These are phyloP conservation scores for Ranitomeya variabilis DNA, from an alignment of 2,113 vertebrate species.

Conservation along the genomic window DNA sequence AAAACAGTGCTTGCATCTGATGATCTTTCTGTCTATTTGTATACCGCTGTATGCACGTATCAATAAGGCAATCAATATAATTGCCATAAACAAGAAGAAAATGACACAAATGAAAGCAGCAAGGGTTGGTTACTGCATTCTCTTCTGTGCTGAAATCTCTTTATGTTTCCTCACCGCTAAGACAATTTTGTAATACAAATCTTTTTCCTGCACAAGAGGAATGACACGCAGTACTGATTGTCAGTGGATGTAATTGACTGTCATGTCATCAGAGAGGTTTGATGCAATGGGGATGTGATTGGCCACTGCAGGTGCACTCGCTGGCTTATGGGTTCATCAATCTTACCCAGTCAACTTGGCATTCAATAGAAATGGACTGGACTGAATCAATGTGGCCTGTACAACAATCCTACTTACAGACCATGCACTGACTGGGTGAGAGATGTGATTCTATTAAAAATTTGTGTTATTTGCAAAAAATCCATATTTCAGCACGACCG, in stretches of 20 bases:
- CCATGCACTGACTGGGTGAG: not conserved
- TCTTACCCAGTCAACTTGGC: constrained; percentile 46
- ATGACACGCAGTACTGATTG: constrained; percentile 43
- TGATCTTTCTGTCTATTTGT: not conserved
- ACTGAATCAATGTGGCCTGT: constrained; percentile 45
- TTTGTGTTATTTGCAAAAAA: constrained; percentile 28
- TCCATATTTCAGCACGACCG: not conserved
- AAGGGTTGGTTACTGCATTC: not conserved
- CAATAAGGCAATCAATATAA: not conserved
- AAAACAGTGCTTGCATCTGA: not conserved
- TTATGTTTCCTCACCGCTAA: constrained; percentile 19
- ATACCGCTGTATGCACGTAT: not conserved
- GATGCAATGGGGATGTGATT: constrained; percentile 49
- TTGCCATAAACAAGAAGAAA: not conserved
- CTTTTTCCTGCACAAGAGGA: constrained; percentile 23
- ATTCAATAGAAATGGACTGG: constrained; percentile 52
- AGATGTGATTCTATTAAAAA: constrained; percentile 40
- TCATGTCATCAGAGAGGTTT: constrained; percentile 46
- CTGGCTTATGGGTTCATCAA: constrained; percentile 50
- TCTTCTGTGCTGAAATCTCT: constrained; percentile 4
- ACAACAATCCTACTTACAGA: constrained; percentile 37
- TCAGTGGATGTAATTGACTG: constrained; percentile 50
- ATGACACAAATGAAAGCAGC: not conserved
- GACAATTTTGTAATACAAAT: constrained; percentile 49
- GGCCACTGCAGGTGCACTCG: constrained; percentile 50